These are phyloP conservation scores for Zosterops lateralis DNA, from an alignment of 2,113 vertebrate genomes.

Conservation along the genomic window DNA sequence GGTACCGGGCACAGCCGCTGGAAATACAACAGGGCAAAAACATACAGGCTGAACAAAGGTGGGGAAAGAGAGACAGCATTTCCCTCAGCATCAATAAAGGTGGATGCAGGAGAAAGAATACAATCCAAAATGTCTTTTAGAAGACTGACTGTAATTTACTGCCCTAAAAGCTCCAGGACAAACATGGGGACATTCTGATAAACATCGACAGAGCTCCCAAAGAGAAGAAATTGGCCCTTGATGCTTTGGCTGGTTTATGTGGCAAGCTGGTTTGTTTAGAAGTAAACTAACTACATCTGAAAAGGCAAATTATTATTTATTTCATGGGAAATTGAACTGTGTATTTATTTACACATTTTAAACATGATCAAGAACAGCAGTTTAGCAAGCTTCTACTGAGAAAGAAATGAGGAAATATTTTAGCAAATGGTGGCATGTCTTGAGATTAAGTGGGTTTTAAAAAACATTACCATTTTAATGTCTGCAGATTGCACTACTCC, in stretches of 20 bases:
- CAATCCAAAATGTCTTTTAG: neutral
- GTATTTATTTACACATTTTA: conserved; percentile 62
- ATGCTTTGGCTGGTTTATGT: neutral
- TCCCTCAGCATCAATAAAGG: neutral
- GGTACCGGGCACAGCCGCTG: neutral
- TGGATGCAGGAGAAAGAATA: neutral
- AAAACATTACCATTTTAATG: conserved; percentile 50
- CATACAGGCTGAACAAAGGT: neutral
- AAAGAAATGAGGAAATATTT: conserved; percentile 58
- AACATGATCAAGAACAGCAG: conserved; percentile 44
- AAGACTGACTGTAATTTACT: neutral
- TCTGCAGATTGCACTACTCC: conserved; percentile 47
- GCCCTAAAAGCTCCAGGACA: neutral
- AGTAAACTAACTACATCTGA: conserved; percentile 33
- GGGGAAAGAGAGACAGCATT: neutral
- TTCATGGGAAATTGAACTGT: conserved; percentile 56
- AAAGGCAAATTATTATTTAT: conserved; percentile 55
- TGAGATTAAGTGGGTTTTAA: conserved; percentile 57
- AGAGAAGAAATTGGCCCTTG: neutral
- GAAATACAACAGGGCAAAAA: neutral
- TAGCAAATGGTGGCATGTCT: conserved; percentile 46
- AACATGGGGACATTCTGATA: neutral
- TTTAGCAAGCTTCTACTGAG: conserved; percentile 55
- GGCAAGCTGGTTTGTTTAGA: conserved; percentile 41
- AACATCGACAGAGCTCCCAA: neutral